Conservation (phyloP, 1,140 invertebrate species). For the Drosophila ohnishii region DNA sequence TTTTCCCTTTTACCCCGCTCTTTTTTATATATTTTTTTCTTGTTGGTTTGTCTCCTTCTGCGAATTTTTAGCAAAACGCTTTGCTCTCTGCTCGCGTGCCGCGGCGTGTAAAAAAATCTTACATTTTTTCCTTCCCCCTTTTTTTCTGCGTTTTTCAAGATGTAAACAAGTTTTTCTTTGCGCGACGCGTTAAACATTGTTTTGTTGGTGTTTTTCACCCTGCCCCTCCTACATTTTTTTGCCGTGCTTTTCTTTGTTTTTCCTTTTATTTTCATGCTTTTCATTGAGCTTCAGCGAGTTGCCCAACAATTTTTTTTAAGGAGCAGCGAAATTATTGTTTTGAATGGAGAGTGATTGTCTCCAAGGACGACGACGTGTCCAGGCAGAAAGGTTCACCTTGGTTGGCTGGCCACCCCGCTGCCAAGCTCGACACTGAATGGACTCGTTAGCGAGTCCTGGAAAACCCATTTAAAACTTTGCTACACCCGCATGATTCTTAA, state of each 20-base stretch:
- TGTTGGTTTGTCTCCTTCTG: slow-evolving; percentile 57
- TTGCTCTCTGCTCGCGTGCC: slow-evolving; percentile 62
- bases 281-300: slow-evolving; percentile 54
- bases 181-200: slow-evolving; percentile 62
- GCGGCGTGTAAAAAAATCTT: slow-evolving; percentile 45
- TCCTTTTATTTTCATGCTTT: slow-evolving; percentile 32
- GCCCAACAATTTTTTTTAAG: slow-evolving; percentile 57
- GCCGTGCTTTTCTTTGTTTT: slow-evolving; percentile 11
- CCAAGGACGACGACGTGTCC: slow-evolving; percentile 74
- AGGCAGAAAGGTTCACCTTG: slow-evolving; percentile 56
- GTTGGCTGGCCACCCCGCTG: background rate
- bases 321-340: slow-evolving; percentile 75
- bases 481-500: slow-evolving; percentile 52
- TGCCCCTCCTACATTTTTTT: slow-evolving; percentile 27
- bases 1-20: slow-evolving; percentile 17
- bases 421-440: slow-evolving; percentile 9
- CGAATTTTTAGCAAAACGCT: slow-evolving; percentile 45
- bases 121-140: slow-evolving; percentile 47
- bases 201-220: slow-evolving; percentile 37
- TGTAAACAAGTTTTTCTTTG: slow-evolving; percentile 81
- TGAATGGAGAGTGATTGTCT: slow-evolving; percentile 82
- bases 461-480: slow-evolving; percentile 60
- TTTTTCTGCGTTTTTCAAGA: slow-evolving; percentile 71
- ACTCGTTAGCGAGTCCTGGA: slow-evolving; percentile 58
- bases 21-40: slow-evolving; percentile 20